Conservation (phyloP, 2,888 invertebrate species). For the Patella ulyssiponensis region DNA sequence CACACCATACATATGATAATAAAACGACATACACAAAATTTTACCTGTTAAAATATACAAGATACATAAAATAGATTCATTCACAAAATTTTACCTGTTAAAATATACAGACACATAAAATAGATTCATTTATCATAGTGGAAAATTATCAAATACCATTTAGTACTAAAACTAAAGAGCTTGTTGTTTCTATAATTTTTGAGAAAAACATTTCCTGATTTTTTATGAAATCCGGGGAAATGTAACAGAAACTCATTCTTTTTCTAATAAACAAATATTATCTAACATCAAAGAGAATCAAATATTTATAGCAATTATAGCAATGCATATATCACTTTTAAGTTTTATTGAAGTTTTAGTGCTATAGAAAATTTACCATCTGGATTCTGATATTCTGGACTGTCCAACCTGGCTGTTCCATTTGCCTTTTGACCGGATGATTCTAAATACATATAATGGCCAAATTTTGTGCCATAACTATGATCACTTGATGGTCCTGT, state of each 20-base stretch:
- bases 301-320: too few species aligned
- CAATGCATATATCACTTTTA: too few species aligned
- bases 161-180: constrained; percentile 16
- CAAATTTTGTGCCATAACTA: constrained; percentile 48
- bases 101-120: too few species aligned
- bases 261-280: too few species aligned
- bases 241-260: too few species aligned
- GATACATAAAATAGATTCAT: too few species aligned
- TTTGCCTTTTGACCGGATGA: constrained; percentile 48
- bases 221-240: too few species aligned
- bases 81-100: constrained; percentile 43
- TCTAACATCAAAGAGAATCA: too few species aligned
- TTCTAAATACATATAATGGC: constrained; percentile 61
- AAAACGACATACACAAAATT: constrained; percentile 60
- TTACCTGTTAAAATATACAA: constrained; percentile 27
- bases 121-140: too few species aligned
- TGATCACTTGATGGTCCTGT: constrained; percentile 63
- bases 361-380: constrained; percentile 27
- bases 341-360: too few species aligned
- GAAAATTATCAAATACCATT: constrained; percentile 29
- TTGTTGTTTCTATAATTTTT: not conserved
- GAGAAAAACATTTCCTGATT: too few species aligned
- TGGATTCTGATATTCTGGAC: constrained; percentile 40
- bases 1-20: constrained; percentile 63
- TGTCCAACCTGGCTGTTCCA: constrained; percentile 53